Evolutionary conservation across 2,113 vertebrate species (phyloP).

Genomic region (Himantopus leucocephalus): DNA sequence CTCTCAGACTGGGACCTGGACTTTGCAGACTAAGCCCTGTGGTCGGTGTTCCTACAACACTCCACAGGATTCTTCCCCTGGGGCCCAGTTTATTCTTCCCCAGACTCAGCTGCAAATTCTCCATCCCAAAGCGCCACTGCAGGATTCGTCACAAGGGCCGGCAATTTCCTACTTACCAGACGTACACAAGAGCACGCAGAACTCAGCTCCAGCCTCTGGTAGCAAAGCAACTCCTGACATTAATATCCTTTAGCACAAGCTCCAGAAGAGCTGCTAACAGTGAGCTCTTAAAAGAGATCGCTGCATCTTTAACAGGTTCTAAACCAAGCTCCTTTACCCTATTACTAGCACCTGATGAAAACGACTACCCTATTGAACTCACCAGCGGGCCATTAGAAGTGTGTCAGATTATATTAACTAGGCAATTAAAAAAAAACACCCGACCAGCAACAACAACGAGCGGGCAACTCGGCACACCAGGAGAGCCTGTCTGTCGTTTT

Average conservation of each 20-base stretch:
- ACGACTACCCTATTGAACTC: constrained; percentile 51
- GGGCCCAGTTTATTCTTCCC: not conserved
- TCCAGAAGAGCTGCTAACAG: constrained; percentile 12
- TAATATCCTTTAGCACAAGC: constrained; percentile 28
- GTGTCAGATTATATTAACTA: constrained; percentile 60
- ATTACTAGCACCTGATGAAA: constrained; percentile 52
- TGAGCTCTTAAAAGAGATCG: not conserved
- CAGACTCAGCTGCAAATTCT: not conserved
- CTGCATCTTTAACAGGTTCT: constrained; percentile 25
- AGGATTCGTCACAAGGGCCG: not conserved
- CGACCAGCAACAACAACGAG: constrained; percentile 37
- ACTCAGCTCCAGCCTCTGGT: not conserved
- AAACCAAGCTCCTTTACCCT: constrained; percentile 34
- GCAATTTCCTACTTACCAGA: not conserved
- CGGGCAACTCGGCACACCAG: not conserved
- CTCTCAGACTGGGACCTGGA: not conserved
- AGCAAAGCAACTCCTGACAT: constrained; percentile 24
- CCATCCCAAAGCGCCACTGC: not conserved
- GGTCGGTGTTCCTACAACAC: fast-evolving
- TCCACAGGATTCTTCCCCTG: not conserved
- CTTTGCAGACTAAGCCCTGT: not conserved
- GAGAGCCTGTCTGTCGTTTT: constrained; percentile 50
- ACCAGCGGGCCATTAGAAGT: constrained; percentile 48
- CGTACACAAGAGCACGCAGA: not conserved
- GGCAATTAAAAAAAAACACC: constrained; percentile 54